phyloP scores from a whole-genome alignment of 2,797 vertebrate genomes.

The Distichodus sexfasciatus region DNA sequence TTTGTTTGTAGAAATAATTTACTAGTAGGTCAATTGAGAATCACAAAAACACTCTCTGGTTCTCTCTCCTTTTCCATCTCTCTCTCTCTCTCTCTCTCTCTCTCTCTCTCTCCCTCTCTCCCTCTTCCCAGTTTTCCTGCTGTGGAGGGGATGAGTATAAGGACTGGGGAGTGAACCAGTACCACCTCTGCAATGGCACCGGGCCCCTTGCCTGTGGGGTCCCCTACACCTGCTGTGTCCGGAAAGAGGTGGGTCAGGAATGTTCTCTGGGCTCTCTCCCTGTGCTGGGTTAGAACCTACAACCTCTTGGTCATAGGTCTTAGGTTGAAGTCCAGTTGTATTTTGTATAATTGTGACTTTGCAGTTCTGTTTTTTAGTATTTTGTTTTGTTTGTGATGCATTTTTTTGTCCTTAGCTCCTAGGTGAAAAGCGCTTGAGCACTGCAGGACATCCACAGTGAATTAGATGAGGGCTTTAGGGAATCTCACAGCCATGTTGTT shows the following conservation, averaged over 20 bases:
- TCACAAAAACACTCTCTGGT: background rate
- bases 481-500: too few species aligned
- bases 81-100: background rate
- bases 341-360: too few species aligned
- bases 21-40: too few species aligned
- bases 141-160: slow-evolving; percentile 87
- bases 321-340: too few species aligned
- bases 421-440: too few species aligned
- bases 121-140: slow-evolving; percentile 79
- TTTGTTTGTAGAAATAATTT: too few species aligned
- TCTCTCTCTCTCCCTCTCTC: background rate
- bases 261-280: background rate
- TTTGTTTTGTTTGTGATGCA: too few species aligned
- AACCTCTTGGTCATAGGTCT: background rate
- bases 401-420: too few species aligned
- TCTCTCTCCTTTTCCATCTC: background rate
- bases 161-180: slow-evolving; percentile 87
- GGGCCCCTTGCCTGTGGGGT: slow-evolving; percentile 86
- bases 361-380: too few species aligned
- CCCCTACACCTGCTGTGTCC: slow-evolving; percentile 85
- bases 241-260: slow-evolving; percentile 59
- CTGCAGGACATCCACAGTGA: too few species aligned
- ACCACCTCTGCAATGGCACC: slow-evolving; percentile 84
- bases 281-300: too few species aligned
- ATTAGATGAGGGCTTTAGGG: too few species aligned